Evolutionary conservation across 2,797 vertebrate species (phyloP).

Genomic region (Lutjanus campechanus): DNA sequence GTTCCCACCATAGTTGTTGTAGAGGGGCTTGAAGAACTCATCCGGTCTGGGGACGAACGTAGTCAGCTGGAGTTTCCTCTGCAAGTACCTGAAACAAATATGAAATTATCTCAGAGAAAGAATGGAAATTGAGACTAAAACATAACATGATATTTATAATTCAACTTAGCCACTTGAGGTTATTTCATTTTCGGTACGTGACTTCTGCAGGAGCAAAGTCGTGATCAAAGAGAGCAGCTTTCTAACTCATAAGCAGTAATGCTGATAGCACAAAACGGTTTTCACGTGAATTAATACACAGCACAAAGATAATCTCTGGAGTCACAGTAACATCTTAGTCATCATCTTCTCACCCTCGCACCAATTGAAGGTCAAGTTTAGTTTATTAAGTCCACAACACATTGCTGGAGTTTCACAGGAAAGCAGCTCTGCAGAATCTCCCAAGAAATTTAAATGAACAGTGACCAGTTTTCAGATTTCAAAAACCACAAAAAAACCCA

Average conservation of each 20-base stretch:
- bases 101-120: background rate
- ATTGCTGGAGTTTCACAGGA: no score
- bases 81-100: conserved; percentile 58
- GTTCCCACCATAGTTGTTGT: conserved; percentile 78
- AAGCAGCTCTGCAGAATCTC: no score
- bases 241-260: background rate
- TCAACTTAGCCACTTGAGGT: background rate
- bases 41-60: conserved; percentile 74
- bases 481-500: no score
- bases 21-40: conserved; percentile 83
- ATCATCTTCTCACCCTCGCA: no score
- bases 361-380: no score
- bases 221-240: background rate
- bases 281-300: background rate
- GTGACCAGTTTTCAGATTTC: no score
- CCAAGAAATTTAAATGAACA: no score
- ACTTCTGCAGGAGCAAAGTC: background rate
- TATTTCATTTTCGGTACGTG: conserved; percentile 5
- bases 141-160: background rate
- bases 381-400: no score
- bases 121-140: background rate
- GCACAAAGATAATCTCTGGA: background rate
- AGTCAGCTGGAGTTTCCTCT: conserved; percentile 64
- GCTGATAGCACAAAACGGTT: background rate
- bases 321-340: conserved; percentile 6